Base-by-base conservation (phyloP, 64 coral and sea anemone species). In the Orbicella faveolata region DNA sequence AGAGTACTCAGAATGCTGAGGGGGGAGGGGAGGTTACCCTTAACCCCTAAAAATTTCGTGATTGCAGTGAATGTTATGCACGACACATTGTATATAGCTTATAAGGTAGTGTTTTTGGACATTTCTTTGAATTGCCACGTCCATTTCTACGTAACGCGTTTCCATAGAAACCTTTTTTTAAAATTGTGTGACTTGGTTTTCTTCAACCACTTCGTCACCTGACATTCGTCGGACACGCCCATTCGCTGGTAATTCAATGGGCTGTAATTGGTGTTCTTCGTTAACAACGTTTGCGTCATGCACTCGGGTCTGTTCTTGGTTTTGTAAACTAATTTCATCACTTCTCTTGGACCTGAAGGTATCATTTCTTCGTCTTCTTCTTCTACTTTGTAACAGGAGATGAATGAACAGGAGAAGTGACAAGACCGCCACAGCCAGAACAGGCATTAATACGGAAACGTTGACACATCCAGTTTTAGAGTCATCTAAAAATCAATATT, bases 381-480 rank as follows among this genome's bases (percentile, higher is more conserved):
- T 12, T 11, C 44, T 70, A n/a, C 82, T 36, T 52, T 13, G 19
- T 21, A 84, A 14, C 16, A 84, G 2, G 9, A 84, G 63, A 30
- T 84, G 82, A 30, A 84, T 84, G n/a, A 84, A 84, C 18, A 84
- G 36, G 2, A 84, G 20, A 15, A 84, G 64, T 14, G 82, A 48
- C 36, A 84, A 17, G 18, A 84, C 63, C 20, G 82, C 82, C 13
- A 84, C 82, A 52, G 82, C 82, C 6, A 84, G 64, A 15, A 84
- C 82, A 52, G 82, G 82, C 82, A 84, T 84, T 64, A 84, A 41
- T 2, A 84, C 82, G 23, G 82, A 84, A 84, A 84, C 67, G 20
- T 84, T 84, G 19, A 84, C 82, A n/a, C 82, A 84, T 68, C 64
- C 82, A 25, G 82, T 84, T 13, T 16, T 70, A 30, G 65, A 26